Base-by-base conservation (phyloP, 2,888 invertebrate species). In the Lampropteryx suffumata region DNA sequence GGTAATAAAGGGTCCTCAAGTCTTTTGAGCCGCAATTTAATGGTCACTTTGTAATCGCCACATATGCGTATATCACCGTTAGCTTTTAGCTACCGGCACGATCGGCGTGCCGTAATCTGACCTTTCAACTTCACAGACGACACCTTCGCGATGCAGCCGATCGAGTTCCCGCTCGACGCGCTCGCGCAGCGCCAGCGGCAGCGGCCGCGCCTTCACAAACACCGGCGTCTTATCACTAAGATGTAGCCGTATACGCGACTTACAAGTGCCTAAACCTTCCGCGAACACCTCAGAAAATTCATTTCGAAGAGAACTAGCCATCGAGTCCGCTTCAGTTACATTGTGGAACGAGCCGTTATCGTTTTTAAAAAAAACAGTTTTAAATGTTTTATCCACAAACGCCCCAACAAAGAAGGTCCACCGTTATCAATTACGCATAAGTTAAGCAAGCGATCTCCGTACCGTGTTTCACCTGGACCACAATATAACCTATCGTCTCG, bases 251-350 rank as follows among this genome's bases (percentile, higher is more conserved):
- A 64, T 29, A 0, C 17, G 3, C 30, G 17, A 33, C 13, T 55
- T 62, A 50, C 55, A 62, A 8, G 41, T 56, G 0, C 60, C 61
- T 12, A 60, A 13, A 10, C 50, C 49, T 5, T 54, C 33, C 0
- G 32, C 33, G 49, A 64, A 64, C 0, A 60, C 59, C n/a, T 55
- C 46, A 0, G 60, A 55, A 26, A 53, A 61, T 21, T 61, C 55
- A 17, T 26, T 28, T 13, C 46, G 12, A 13, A 44, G 26, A 4
- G 5, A 30, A 2, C 57, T 36, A 4, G 48, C 45, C 3, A 4
- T n/a, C 6, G 55, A 39, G 0, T 50, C 50, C 1, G 28, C 32
- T 34, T 50, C 27, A 9, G 33, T 49, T 28, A 40, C 46, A 21
- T 34, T 55, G 1, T n/a, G n/a, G n/a, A n/a, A n/a, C n/a, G n/a